Evolutionary conservation across 1,140 invertebrate genomes (phyloP), one percentile per base, ranked within the genome.

Genomic region (Conus betulinus): DNA sequence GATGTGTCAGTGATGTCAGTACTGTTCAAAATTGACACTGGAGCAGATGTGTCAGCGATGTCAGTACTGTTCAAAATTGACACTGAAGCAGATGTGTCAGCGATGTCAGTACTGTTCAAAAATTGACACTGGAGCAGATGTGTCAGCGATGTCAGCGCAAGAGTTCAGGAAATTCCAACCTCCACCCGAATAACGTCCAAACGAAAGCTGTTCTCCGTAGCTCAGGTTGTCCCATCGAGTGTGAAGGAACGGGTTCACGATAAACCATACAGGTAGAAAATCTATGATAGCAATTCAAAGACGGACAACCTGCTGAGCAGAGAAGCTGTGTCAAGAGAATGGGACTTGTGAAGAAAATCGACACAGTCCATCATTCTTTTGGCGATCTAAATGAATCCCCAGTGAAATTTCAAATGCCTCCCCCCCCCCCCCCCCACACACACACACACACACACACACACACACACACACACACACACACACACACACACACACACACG

Each of bases 221-320:
- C n/a, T 52, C 53, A 3, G 52, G 55, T 27, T 3, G 82, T 25
- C 5, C 17, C 15, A 57, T 84, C 8, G 20, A 57, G 7, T 57
- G 52, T 57, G 52, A 57, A 53, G 82, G 23, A 1, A 15, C 0
- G 5, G 23, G 51, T 25, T 84, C 5, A 39, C 7, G 82, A 57
- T 57, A 13, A 84, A 8, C 52, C 10, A 52, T 23, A 57, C 0
- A 0, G 8, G 15, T 13, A 15, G 6, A 55, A 11, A 84, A 10
- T 84, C 55, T 84, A 20, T n/a, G 53, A 3, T 13, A 20, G 60
- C 13, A 60, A 84, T n/a, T 6, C 20, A 13, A 20, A 84, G 0
- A 27, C 55, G 25, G 10, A 84, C 82, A 84, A 84, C 55, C 10
- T 84, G 55, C 82, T 84, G 10, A 84, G 82, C n/a, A 55, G 82